Conservation (phyloP, 2,888 invertebrate species). For the Rotaria magnacalcarata region DNA sequence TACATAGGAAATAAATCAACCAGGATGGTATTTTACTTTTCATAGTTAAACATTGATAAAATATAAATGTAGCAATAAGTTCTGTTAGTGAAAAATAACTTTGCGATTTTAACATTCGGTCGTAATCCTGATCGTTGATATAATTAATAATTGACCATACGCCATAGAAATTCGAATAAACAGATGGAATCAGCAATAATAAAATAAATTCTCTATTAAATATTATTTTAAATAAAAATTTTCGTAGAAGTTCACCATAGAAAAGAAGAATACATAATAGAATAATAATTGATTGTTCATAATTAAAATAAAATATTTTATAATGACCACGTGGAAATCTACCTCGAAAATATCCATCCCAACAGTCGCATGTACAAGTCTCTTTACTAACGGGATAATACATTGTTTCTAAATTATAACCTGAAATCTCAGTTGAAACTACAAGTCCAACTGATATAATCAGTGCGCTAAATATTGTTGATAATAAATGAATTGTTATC, state of each 20-base stretch:
- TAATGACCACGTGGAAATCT: slow-evolving; percentile 26
- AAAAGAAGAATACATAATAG: slow-evolving; percentile 18
- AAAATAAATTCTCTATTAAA: neutral
- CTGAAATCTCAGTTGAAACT: neutral
- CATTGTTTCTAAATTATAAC: slow-evolving; percentile 23
- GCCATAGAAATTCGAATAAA: slow-evolving; percentile 38
- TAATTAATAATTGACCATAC: slow-evolving; percentile 38
- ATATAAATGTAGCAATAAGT: slow-evolving; percentile 19
- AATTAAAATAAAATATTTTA: slow-evolving; percentile 40
- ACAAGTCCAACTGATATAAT: slow-evolving; percentile 17
- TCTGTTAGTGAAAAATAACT: neutral
- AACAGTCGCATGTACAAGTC: slow-evolving; percentile 37
- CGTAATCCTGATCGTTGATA: slow-evolving; percentile 38
- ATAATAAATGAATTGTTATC: neutral
- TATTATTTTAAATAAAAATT: slow-evolving; percentile 17
- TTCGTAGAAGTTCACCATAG: slow-evolving; percentile 16
- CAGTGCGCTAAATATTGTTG: neutral
- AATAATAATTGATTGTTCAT: neutral
- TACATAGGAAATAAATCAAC: neutral
- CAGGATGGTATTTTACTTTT: neutral
- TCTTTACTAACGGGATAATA: neutral
- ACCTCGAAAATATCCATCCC: slow-evolving; percentile 38
- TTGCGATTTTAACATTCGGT: slow-evolving; percentile 25
- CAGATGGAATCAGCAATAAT: neutral
- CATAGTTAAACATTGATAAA: neutral